Conservation (phyloP, 2,888 invertebrate genomes). For the Nomada ruficornis region DNA sequence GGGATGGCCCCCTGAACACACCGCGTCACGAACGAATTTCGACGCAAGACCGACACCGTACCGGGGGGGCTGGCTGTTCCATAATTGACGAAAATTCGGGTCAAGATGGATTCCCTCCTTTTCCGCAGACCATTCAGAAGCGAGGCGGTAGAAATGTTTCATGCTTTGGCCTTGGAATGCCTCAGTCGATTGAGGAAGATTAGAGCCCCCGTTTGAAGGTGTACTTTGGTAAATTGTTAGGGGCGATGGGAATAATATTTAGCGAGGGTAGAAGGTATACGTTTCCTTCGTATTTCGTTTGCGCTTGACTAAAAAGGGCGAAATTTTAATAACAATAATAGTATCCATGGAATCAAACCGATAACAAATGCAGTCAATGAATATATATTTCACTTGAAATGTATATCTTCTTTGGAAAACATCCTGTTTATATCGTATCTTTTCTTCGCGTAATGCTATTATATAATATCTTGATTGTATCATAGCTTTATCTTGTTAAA, state of each 20-base stretch:
- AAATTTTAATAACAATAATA: no score
- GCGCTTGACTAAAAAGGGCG: not conserved
- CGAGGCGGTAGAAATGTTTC: not conserved
- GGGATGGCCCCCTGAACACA: not conserved
- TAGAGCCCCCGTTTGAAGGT: not conserved
- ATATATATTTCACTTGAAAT: no score
- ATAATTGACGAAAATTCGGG: conserved; percentile 23
- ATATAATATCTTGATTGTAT: no score
- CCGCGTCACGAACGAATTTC: conserved; percentile 8
- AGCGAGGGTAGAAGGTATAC: not conserved
- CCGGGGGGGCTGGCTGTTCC: not conserved
- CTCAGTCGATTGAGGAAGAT: not conserved
- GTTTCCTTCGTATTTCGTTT: not conserved
- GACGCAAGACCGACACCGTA: not conserved
- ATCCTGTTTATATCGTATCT: no score
- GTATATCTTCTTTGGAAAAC: no score
- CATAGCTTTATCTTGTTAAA: no score
- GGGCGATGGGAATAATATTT: not conserved
- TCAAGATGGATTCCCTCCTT: not conserved
- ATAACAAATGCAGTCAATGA: no score
- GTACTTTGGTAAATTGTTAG: not conserved
- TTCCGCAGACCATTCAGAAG: not conserved
- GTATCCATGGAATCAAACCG: no score
- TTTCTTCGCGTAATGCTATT: no score
- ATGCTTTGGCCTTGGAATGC: not conserved